A percentile compares a stretch with the other conserved stretches of the same genome.
phyloP scores from a whole-genome alignment of 2,797 vertebrate species.

The Ptychadena robeensis region DNA sequence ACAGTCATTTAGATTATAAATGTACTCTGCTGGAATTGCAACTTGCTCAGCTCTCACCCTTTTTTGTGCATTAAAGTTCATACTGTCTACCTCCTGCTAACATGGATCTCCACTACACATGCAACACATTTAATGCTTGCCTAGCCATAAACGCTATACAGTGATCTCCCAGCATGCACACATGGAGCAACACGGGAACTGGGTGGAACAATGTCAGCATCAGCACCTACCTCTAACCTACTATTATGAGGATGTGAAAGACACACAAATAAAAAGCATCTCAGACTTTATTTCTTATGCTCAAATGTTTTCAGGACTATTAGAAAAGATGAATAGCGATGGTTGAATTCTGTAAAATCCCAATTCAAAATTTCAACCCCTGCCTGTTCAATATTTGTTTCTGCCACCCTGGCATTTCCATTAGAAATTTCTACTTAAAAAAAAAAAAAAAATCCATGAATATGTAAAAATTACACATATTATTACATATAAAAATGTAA shows the following conservation, averaged over 20 bases:
- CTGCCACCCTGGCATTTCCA: no score
- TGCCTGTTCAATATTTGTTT: no score
- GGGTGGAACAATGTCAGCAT: neutral
- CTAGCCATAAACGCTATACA: neutral
- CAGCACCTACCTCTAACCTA: neutral
- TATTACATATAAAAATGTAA: no score
- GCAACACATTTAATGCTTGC: conserved; percentile 2
- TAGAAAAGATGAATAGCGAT: no score
- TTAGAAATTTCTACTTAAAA: no score
- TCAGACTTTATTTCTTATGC: neutral
- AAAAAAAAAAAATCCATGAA: no score
- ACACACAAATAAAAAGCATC: no score
- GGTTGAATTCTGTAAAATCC: no score
- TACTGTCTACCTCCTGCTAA: conserved; percentile 15
- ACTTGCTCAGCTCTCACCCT: conserved; percentile 19
- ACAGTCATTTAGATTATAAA: conserved; percentile 56
- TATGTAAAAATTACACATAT: no score
- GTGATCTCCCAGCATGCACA: neutral
- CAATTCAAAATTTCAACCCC: no score
- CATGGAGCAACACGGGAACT: neutral
- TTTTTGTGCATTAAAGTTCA: conserved; percentile 47
- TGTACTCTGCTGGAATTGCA: conserved; percentile 42
- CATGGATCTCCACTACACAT: conserved; percentile 16
- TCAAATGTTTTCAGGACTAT: neutral
- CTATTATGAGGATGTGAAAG: neutral